Percentiles rank a stretch among this genome's conserved stretches.
Evolutionary conservation across 2,113 vertebrate species (phyloP).

Genomic region (Cavia porcellus): DNA sequence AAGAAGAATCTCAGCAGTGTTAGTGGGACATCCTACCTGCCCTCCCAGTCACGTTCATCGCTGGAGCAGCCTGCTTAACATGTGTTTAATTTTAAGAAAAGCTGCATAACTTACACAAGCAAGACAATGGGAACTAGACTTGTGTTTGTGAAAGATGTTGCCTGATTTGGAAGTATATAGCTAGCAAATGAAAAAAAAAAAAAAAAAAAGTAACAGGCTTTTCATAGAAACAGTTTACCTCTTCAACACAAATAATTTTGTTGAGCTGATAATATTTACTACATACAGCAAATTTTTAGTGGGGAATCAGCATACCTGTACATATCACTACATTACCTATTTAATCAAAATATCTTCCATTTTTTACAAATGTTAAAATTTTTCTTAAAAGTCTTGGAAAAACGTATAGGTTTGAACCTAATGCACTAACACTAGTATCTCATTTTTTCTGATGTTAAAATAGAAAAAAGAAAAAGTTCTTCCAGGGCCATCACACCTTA

Average conservation of each 20-base stretch:
- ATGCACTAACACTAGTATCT: neutral
- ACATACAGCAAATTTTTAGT: neutral
- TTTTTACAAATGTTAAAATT: conserved; percentile 11
- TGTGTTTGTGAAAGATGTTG: neutral
- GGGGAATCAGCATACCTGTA: neutral
- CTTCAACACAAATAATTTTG: neutral
- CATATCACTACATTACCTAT: conserved; percentile 5
- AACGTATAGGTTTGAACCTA: neutral
- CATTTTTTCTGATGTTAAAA: conserved; percentile 6
- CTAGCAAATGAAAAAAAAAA: neutral
- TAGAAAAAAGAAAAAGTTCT: neutral
- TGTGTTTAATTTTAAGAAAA: conserved; percentile 27
- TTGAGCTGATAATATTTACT: neutral
- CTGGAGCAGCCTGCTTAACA: neutral
- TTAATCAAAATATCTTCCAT: conserved; percentile 25
- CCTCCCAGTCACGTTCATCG: neutral
- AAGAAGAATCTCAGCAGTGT: neutral
- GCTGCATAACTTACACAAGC: neutral
- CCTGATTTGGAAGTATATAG: neutral
- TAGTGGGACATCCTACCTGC: neutral
- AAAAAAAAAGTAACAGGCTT: neutral
- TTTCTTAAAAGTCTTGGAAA: conserved; percentile 14
- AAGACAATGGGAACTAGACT: neutral
- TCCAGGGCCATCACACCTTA: neutral
- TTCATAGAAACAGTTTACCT: neutral